These are phyloP conservation scores for Cloeon dipterum DNA, from an alignment of 2,888 invertebrate genomes.

Conservation along the genomic window DNA sequence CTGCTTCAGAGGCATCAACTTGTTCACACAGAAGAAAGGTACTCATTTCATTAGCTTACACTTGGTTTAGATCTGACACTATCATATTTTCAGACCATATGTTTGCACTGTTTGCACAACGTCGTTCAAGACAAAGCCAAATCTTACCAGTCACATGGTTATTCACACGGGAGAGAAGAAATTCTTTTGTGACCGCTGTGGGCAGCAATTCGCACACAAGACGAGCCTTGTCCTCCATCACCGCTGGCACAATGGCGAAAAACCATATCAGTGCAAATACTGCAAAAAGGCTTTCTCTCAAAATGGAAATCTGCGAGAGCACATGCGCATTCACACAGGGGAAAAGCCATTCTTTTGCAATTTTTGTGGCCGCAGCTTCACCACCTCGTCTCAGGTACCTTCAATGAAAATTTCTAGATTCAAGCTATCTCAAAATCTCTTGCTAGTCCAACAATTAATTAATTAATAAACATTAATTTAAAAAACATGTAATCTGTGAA, in stretches of 20 bases:
- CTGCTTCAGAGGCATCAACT: slow-evolving; percentile 53
- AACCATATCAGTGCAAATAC: neutral
- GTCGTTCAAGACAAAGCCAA: slow-evolving; percentile 47
- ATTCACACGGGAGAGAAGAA: slow-evolving; percentile 49
- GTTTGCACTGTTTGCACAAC: slow-evolving; percentile 20
- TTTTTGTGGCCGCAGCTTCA: slow-evolving; percentile 40
- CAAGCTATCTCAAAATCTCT: too few species aligned
- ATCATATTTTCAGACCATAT: slow-evolving; percentile 15
- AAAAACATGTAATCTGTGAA: too few species aligned
- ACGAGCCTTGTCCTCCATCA: slow-evolving; percentile 54
- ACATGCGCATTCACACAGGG: slow-evolving; percentile 52
- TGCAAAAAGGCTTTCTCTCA: slow-evolving; percentile 55
- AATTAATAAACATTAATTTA: too few species aligned
- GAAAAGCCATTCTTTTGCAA: slow-evolving; percentile 53
- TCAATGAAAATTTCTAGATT: too few species aligned
- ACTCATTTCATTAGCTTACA: too few species aligned
- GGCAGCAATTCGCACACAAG: slow-evolving; percentile 50
- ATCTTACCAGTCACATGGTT: slow-evolving; percentile 44
- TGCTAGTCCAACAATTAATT: too few species aligned
- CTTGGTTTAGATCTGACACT: neutral
- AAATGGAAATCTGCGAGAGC: slow-evolving; percentile 53
- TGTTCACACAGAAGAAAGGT: slow-evolving; percentile 46
- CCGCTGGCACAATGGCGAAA: slow-evolving; percentile 18
- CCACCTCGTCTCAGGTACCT: slow-evolving; percentile 38
- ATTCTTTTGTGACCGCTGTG: slow-evolving; percentile 44